These are phyloP conservation scores for Euura lappo DNA, from an alignment of 1,140 invertebrate species.

Conservation along the genomic window DNA sequence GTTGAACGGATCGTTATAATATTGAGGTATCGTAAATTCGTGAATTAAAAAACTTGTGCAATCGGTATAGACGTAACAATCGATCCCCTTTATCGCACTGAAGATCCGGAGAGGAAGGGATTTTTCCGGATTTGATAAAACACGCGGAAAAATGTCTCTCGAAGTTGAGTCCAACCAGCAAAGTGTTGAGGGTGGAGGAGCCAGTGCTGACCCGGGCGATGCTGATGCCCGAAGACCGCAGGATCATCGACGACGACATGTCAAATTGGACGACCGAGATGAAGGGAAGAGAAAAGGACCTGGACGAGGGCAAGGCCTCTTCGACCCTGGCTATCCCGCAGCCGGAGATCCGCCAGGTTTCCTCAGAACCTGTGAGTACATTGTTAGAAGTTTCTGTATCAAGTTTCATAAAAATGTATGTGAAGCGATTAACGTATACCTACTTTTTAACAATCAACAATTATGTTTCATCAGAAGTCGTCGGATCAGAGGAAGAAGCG, in stretches of 20 bases:
- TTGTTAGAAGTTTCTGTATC: no score
- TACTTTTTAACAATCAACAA: no score
- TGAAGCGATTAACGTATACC: no score
- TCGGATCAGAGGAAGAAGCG: constrained; percentile 7
- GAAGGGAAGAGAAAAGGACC: constrained; percentile 51
- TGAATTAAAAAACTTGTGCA: no score
- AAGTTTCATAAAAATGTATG: no score
- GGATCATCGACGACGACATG: constrained; percentile 56
- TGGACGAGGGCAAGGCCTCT: constrained; percentile 41
- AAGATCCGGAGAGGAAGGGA: constrained; percentile 73
- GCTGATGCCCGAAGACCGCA: constrained; percentile 48
- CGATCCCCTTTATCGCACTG: constrained; percentile 7
- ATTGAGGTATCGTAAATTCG: constrained; percentile 48
- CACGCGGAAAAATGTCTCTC: constrained; percentile 63
- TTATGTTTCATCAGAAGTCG: constrained; percentile 17
- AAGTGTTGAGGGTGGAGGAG: constrained; percentile 57
- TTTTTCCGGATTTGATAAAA: constrained; percentile 65
- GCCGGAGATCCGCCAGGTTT: constrained; percentile 38
- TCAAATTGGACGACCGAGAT: constrained; percentile 59
- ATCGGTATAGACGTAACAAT: no score
- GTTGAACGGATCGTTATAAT: constrained; percentile 68
- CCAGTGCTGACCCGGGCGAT: constrained; percentile 56
- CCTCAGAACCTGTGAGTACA: neutral
- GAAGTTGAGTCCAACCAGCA: constrained; percentile 62
- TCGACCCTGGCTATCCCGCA: constrained; percentile 15